Base-by-base conservation (phyloP, 2,113 vertebrate species). In the Amphilophus citrinellus region DNA sequence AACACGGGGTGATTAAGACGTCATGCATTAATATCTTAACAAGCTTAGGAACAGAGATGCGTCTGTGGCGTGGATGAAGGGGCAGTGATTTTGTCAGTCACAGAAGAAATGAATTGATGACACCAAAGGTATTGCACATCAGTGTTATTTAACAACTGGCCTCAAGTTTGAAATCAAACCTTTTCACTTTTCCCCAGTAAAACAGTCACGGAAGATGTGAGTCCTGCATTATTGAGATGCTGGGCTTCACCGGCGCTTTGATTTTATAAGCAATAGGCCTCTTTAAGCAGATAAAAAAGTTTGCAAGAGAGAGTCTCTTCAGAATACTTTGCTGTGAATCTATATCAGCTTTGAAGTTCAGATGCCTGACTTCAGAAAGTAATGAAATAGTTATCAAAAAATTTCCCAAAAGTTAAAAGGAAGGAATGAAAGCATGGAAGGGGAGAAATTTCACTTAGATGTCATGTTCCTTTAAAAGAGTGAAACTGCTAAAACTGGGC, bases 331-430 rank as follows among this genome's bases (percentile, higher is more conserved):
- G 68, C 80, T 24, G 7, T 62, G 68, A 87, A 88, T 90, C 85
- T 85, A 88, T 87, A 88, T 83, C 82, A 81, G 82, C 91, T 91
- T 89, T 92, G 89, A 92, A 89, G 87, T 92, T 76, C 76, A 90
- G 57, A 87, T 81, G 77, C 76, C 73, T 76, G 61, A 85, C 82
- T 90, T 91, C 81, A 90, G 88, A 90, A 85, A 89, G 84, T 88
- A 89, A 92, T 91, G 79, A 92, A 88, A 90, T 91, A 90, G 88
- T 93, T 91, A 92, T 87, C 86, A 90, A 60, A 80, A 84, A 84
- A 82, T 66, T 88, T 82, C 76, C 82, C 86, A 59, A 76, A 71
- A 88, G 79, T 90, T 90, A 83, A 89, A 92, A 89, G 82, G 78
- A 63, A 89, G 84, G 68, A 84, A 86, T 79, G 83, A 85, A 87